These are phyloP conservation scores for Torymus auratus DNA, from an alignment of 2,888 invertebrate species.

Conservation along the genomic window DNA sequence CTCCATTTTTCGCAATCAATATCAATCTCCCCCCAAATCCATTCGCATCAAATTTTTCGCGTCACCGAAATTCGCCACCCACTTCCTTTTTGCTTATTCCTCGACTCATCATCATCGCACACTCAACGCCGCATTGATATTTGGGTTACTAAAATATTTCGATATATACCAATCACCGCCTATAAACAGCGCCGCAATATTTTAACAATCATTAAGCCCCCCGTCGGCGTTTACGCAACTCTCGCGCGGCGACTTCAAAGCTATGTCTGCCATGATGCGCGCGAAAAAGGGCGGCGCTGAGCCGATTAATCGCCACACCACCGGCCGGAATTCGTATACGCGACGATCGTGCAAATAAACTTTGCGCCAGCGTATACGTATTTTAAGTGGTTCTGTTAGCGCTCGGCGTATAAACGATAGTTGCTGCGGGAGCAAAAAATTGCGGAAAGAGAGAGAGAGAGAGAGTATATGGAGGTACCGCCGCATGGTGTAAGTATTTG, in stretches of 20 bases:
- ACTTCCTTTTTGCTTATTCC: too few species aligned
- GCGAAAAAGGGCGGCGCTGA: neutral
- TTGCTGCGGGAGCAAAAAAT: too few species aligned
- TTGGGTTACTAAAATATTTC: constrained; percentile 38
- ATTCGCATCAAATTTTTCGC: too few species aligned
- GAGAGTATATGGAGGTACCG: too few species aligned
- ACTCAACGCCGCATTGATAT: constrained; percentile 1
- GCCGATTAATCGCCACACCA: constrained; percentile 8
- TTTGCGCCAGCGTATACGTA: neutral
- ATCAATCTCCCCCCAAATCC: too few species aligned
- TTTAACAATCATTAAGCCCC: constrained; percentile 11
- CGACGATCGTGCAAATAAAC: constrained; percentile 40
- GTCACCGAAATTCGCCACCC: too few species aligned
- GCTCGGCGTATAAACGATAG: neutral
- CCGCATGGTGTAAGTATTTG: too few species aligned
- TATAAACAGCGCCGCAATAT: neutral
- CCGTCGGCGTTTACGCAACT: neutral
- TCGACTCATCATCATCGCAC: neutral
- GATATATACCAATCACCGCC: neutral
- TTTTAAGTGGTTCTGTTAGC: constrained; percentile 47
- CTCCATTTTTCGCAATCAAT: too few species aligned
- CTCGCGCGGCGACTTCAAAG: neutral
- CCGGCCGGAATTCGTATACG: constrained; percentile 28
- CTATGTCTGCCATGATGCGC: neutral
- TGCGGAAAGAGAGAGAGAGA: too few species aligned